Percentiles rank a stretch among this genome's conserved stretches.
These are phyloP conservation scores for Doryteuthis pealeii DNA, from an alignment of 1,140 invertebrate species.

Conservation along the genomic window DNA sequence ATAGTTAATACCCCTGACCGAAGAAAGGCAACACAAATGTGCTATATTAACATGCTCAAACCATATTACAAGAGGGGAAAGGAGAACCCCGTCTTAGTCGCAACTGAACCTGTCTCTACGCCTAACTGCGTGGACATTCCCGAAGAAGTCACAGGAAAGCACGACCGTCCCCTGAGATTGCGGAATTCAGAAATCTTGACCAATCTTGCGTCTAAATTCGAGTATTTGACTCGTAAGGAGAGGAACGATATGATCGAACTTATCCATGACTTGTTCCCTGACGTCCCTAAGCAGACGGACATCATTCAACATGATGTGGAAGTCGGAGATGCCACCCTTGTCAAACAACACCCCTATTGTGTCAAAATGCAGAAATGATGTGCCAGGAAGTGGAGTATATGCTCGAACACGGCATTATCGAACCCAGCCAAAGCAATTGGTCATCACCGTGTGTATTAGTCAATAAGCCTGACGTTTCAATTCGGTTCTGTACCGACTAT, in stretches of 20 bases:
- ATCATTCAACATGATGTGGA: constrained; percentile 20
- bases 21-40: constrained; percentile 16
- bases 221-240: not conserved
- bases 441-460: constrained; percentile 29
- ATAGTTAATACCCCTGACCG: constrained; percentile 23
- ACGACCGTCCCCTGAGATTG: not conserved
- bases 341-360: constrained; percentile 33
- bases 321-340: constrained; percentile 13
- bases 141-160: not conserved
- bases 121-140: not conserved
- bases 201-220: not conserved
- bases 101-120: too few species aligned
- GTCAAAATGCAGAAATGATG: constrained; percentile 47
- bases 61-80: constrained; percentile 25
- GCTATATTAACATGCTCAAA: constrained; percentile 31
- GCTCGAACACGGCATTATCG: constrained; percentile 29
- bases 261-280: not conserved
- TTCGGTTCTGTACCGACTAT: constrained; percentile 27
- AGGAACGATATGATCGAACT: not conserved
- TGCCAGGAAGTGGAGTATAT: constrained; percentile 47
- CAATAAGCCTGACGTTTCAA: constrained; percentile 23
- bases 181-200: not conserved
- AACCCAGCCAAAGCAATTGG: constrained; percentile 27
- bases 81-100: not conserved
- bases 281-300: constrained; percentile 20